Evolutionary conservation across 2,113 vertebrate species (phyloP), one percentile per base, ranked within the genome.

Genomic region (Geococcyx californianus): DNA sequence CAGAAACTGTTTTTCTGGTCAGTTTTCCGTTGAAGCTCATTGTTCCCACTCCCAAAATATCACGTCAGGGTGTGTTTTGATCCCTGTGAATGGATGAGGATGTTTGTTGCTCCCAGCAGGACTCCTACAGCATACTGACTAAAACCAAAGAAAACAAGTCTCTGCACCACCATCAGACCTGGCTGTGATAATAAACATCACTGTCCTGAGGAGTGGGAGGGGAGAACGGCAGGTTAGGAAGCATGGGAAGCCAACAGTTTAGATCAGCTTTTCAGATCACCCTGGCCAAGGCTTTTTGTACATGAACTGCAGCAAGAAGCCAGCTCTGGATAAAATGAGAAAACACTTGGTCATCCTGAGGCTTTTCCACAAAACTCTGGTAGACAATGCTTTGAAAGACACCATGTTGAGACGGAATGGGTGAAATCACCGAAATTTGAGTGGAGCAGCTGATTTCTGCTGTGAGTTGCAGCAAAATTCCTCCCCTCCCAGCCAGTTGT

Each of bases 21-120:
- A 54, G 13, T 73, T 94, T 92, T 83, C 29, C 47, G 86, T 73
- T 85, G 31, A 88, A 87, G 55, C 49, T 58, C n/a, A 26, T 60
- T 34, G 78, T 91, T 94, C 79, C 29, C 38, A 67, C 42, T 95
- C 59, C 52, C 16, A 70, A 93, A 96, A 90, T 75, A 86, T 40
- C 64, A 62, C 6, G 0, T 79, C 45, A 34, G 75, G 18, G 19
- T 73, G 23, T 13, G 54, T 91, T 94, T 94, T 91, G 47, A 70
- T 80, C 64, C 47, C 59, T 34, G 56, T 1, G 3, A 59, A 80
- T 90, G 52, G 83, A 66, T 54, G 51, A 44, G 84, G 82, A 74
- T 90, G 85, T 95, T 93, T 95, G 77, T 59, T 49, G 42, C 90
- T 90, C 93, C 49, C 92, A 94, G 87, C 82, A 84, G 87, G 87